Base-by-base conservation (phyloP, 1,140 invertebrate genomes). In the Drosophila prosaltans region DNA sequence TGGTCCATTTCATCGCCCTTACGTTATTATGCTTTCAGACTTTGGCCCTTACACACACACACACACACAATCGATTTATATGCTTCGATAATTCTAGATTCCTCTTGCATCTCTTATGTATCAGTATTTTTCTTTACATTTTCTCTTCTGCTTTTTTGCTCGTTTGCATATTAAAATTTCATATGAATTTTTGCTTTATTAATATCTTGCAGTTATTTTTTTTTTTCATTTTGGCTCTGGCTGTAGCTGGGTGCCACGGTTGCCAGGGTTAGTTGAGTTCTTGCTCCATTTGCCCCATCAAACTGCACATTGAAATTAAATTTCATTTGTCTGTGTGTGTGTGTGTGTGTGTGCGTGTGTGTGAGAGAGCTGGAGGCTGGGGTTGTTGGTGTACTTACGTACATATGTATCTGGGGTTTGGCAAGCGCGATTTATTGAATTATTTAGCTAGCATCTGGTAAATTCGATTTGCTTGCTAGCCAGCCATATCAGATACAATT, bases 151-250 rank as follows among this genome's bases (percentile, higher is more conserved):
- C 79, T 83, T 82, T 55, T 86, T 74, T 70, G 69, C 80, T 79
- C 83, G 83, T 83, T 83, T 86, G 83, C 83, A 86, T 86, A 86
- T 86, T 86, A 86, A 89, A 86, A 86, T 89, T 86, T 89, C 84
- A 86, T 88, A 89, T 86, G 84, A 63, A 83, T 78, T 89, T 86
- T 79, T 88, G 84, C 83, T 86, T 83, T 86, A 86, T 86, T 86
- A 88, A 86, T 86, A 78, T 78, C 74, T 88, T 89, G 80, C 83
- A 83, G 84, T 88, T 86, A 86, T 86, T 83, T 86, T 83, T 78
- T 78, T 81, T 73, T 36, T 36, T 36, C 6, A 82, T 78, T 78
- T 81, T 73, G 77, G 63, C 32, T 10, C 45, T 30, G 51, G 67
- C 58, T 61, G 57, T 28, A 54, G 61, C 59, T 69, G 75, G 72